These are phyloP conservation scores for Spodoptera littoralis DNA, from an alignment of 2,888 invertebrate species.

Conservation along the genomic window DNA sequence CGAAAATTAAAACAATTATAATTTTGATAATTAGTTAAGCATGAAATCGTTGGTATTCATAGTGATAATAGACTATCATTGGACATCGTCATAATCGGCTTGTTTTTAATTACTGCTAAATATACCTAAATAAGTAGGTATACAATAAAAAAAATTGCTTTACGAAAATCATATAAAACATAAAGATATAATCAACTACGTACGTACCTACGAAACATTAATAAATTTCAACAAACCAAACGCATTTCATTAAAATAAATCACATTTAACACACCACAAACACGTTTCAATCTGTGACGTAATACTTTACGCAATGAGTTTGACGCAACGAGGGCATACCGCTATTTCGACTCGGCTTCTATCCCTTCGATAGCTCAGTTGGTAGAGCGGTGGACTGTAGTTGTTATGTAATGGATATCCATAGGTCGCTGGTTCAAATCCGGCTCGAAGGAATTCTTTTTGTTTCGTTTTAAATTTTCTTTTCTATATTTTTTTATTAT, in stretches of 20 bases:
- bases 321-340: neutral
- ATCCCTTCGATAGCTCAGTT: conserved; percentile 86
- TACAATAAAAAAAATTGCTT: no score
- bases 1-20: no score
- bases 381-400: conserved; percentile 88
- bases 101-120: no score
- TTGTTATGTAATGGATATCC: conserved; percentile 75
- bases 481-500: neutral
- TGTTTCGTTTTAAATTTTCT: conserved; percentile 19
- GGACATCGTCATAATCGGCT: no score
- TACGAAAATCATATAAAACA: no score
- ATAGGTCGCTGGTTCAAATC: conserved; percentile 92
- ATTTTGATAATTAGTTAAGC: no score
- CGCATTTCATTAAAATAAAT: neutral
- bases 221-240: no score
- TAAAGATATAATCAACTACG: no score
- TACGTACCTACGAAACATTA: no score
- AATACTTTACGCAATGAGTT: neutral
- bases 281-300: conserved; percentile 6
- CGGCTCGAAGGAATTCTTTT: conserved; percentile 89
- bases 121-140: no score
- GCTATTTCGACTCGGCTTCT: neutral
- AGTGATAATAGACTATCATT: no score
- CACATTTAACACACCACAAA: neutral
- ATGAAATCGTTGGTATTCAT: no score